Conservation (phyloP, 2,797 vertebrate species). For the Acipenser ruthenus region DNA sequence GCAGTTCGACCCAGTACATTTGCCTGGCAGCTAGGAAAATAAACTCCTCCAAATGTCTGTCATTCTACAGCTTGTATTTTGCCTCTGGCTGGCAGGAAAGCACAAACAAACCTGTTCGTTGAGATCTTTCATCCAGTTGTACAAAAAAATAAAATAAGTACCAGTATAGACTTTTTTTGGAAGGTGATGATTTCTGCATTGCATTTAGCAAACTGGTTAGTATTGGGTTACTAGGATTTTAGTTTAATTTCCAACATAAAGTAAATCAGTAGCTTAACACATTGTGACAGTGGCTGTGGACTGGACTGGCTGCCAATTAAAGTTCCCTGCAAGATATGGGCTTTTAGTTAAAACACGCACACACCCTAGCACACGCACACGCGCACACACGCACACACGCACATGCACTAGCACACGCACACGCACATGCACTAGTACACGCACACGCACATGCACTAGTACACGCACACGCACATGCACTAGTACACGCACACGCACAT, state of each 20-base stretch:
- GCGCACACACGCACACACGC: too few species aligned
- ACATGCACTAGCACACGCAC: too few species aligned
- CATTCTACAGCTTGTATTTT: neutral
- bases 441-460: too few species aligned
- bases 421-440: too few species aligned
- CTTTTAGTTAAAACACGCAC: too few species aligned
- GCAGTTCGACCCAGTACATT: neutral
- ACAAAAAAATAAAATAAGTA: neutral
- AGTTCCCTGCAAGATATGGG: too few species aligned
- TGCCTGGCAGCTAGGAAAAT: neutral
- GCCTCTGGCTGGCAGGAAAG: neutral
- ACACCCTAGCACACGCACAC: too few species aligned
- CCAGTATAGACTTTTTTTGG: neutral
- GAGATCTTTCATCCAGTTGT: neutral
- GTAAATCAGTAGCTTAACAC: neutral
- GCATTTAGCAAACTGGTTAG: neutral
- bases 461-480: too few species aligned
- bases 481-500: too few species aligned
- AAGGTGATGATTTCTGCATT: neutral
- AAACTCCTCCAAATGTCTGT: neutral
- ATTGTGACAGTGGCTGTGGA: too few species aligned
- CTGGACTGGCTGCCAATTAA: too few species aligned
- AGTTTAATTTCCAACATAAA: neutral
- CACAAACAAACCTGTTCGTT: neutral
- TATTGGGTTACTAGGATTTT: neutral